Percentiles rank a stretch among this genome's conserved stretches.
Conservation (phyloP, 1,140 invertebrate genomes). For the Leptestheria dahalacensis region DNA sequence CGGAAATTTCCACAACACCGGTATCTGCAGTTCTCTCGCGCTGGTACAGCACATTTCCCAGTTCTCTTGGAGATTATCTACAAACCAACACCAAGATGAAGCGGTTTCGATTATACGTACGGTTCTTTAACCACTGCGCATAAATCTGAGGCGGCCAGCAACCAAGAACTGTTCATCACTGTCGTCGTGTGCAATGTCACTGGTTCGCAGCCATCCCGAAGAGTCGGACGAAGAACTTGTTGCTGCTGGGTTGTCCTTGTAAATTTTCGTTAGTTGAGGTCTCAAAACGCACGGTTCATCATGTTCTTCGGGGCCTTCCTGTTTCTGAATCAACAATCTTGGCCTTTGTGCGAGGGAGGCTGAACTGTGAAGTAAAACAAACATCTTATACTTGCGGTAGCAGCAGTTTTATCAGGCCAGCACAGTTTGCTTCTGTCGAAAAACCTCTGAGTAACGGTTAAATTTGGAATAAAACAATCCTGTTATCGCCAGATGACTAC, state of each 20-base stretch:
- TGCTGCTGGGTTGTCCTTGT: conserved; percentile 33
- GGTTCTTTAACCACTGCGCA: conserved; percentile 38
- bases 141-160: conserved; percentile 45
- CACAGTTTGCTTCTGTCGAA: background rate
- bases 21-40: conserved; percentile 29
- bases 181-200: conserved; percentile 46
- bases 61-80: conserved; percentile 22
- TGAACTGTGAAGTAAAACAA: no score
- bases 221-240: conserved; percentile 32
- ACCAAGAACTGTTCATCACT: conserved; percentile 36
- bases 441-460: background rate
- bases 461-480: conserved; percentile 4
- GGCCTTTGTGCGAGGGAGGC: conserved; percentile 17
- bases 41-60: conserved; percentile 25
- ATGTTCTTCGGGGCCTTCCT: conserved; percentile 26
- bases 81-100: background rate
- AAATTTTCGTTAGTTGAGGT: conserved; percentile 29
- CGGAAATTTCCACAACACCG: conserved; percentile 32
- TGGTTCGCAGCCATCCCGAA: conserved; percentile 49
- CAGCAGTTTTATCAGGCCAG: background rate
- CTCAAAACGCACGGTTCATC: conserved; percentile 35
- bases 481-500: background rate
- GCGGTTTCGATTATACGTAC: conserved; percentile 29
- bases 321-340: conserved; percentile 29
- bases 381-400: no score